Conservation (phyloP, 2,797 vertebrate species). For the Sebastes vulpes region DNA sequence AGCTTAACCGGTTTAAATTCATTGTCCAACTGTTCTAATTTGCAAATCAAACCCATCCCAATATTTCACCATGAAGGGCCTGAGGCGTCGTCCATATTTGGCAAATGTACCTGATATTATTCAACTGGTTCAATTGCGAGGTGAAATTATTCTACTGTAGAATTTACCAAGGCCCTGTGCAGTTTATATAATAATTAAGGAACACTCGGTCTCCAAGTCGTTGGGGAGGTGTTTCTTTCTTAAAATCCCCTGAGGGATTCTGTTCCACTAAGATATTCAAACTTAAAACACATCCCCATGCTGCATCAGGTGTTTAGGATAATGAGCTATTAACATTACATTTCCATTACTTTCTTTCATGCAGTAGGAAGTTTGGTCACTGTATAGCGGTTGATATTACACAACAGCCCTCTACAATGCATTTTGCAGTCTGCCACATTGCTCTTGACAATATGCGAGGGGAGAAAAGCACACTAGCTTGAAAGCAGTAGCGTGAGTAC, state of each 20-base stretch:
- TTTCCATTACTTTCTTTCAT: slow-evolving; percentile 8
- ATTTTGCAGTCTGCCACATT: slow-evolving; percentile 2
- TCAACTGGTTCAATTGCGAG: background rate
- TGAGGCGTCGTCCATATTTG: background rate
- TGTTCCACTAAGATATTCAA: background rate
- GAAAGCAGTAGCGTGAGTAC: background rate
- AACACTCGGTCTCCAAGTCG: background rate
- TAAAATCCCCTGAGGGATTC: background rate
- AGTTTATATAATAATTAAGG: background rate
- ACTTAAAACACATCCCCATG: background rate
- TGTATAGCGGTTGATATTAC: background rate
- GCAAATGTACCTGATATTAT: background rate
- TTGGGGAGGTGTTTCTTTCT: background rate
- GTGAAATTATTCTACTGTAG: background rate
- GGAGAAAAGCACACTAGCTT: background rate
- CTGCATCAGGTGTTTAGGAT: slow-evolving; percentile 8
- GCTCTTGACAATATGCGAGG: slow-evolving; percentile 5
- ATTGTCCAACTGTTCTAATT: background rate
- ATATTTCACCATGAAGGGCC: background rate
- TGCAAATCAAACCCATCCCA: background rate
- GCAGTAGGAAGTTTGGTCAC: slow-evolving; percentile 3
- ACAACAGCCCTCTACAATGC: background rate
- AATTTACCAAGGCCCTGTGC: background rate
- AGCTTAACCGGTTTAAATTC: background rate
- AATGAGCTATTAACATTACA: slow-evolving; percentile 31